Evolutionary conservation across 2,113 vertebrate genomes (phyloP).

Genomic region (Delphinus delphis): DNA sequence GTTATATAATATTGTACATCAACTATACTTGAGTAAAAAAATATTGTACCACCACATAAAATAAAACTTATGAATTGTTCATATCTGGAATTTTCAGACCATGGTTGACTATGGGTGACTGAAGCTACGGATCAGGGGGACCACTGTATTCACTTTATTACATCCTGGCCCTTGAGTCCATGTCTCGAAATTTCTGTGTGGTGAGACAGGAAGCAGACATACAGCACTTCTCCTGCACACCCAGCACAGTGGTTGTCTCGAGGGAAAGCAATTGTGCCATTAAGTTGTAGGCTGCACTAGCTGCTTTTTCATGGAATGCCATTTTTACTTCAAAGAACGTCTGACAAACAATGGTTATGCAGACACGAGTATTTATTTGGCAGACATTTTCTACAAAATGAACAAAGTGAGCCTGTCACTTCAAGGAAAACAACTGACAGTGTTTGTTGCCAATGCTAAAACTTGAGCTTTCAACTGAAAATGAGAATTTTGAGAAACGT

Average conservation of each 20-base stretch:
- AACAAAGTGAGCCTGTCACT: background rate
- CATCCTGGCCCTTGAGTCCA: background rate
- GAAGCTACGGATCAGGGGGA: background rate
- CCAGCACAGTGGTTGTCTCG: background rate
- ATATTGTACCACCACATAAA: background rate
- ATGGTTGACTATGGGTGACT: background rate
- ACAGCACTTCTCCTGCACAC: fast-evolving
- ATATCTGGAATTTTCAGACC: background rate
- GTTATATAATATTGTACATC: background rate
- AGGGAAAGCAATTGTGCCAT: fast-evolving
- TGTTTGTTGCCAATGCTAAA: background rate
- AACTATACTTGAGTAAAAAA: background rate
- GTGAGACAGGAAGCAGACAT: background rate
- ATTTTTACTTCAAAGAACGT: background rate
- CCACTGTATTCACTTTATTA: background rate
- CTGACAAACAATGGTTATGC: background rate
- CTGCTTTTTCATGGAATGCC: background rate
- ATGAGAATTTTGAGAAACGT: background rate
- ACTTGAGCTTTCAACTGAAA: background rate
- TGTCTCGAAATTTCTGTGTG: fast-evolving
- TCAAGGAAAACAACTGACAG: background rate
- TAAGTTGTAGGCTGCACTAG: background rate
- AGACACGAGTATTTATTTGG: background rate
- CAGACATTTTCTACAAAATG: background rate
- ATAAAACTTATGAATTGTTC: background rate